Evolutionary conservation across 2,113 vertebrate species (phyloP).

Genomic region (Pristiophorus japonicus): DNA sequence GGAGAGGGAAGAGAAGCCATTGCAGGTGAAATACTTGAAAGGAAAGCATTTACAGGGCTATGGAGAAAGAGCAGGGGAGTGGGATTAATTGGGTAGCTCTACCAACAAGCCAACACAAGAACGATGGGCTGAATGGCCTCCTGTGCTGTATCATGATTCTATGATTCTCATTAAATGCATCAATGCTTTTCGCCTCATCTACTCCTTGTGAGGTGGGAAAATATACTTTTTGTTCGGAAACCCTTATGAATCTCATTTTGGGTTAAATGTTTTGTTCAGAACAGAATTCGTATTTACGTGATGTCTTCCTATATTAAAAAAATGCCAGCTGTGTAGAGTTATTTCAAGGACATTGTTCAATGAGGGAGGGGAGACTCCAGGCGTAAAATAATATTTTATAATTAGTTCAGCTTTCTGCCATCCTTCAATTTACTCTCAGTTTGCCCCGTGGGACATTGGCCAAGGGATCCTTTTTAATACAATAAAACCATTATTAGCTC

Average conservation of each 20-base stretch:
- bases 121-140: background rate
- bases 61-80: background rate
- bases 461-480: background rate
- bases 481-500: background rate
- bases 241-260: background rate
- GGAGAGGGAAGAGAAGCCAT: too few species aligned
- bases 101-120: background rate
- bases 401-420: background rate
- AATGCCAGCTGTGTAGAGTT: background rate
- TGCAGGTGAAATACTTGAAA: background rate
- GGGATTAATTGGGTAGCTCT: background rate
- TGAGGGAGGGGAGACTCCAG: background rate
- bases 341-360: conserved; percentile 26
- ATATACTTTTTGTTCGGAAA: background rate
- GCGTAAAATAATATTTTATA: conserved; percentile 19
- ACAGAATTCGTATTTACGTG: background rate
- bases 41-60: background rate
- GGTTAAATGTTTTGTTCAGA: background rate
- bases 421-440: background rate
- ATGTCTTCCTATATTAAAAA: background rate
- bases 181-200: background rate
- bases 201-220: background rate
- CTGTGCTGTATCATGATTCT: background rate
- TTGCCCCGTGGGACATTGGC: background rate
- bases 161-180: background rate